Percentiles rank a stretch among this genome's conserved stretches.
Conservation (phyloP, 2,797 vertebrate species). For the Diceros bicornis region DNA sequence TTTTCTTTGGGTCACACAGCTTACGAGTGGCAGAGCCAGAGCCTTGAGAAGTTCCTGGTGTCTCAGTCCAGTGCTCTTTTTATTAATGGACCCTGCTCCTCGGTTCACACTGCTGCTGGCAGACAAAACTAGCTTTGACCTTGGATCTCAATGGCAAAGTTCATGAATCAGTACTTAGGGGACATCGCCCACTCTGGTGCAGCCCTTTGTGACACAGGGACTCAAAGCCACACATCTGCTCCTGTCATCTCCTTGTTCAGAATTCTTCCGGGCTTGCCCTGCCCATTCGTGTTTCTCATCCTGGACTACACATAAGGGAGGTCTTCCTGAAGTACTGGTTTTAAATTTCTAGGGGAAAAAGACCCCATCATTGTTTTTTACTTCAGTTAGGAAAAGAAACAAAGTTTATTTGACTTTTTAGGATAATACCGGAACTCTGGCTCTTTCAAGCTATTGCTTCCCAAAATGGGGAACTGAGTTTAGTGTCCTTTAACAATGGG, state of each 20-base stretch:
- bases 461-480: fast-evolving
- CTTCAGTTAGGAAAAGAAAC: neutral
- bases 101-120: neutral
- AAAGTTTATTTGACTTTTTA: neutral
- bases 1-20: neutral
- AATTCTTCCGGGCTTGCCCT: too few species aligned
- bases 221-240: fast-evolving
- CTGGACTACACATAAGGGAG: fast-evolving
- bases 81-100: fast-evolving
- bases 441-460: neutral
- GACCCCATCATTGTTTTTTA: fast-evolving
- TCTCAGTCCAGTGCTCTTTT: neutral
- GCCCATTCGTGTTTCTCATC: neutral
- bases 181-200: neutral
- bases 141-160: neutral
- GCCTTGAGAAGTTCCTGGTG: fast-evolving
- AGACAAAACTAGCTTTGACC: neutral
- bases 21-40: neutral
- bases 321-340: neutral
- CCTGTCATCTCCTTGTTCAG: neutral
- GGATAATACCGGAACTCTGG: neutral
- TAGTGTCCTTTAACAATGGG: neutral
- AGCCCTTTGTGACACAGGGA: neutral
- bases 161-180: neutral
- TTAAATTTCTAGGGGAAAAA: neutral